Evolutionary conservation across 2,888 invertebrate genomes (phyloP), one percentile per base, ranked within the genome.

Genomic region (Archips xylosteana): DNA sequence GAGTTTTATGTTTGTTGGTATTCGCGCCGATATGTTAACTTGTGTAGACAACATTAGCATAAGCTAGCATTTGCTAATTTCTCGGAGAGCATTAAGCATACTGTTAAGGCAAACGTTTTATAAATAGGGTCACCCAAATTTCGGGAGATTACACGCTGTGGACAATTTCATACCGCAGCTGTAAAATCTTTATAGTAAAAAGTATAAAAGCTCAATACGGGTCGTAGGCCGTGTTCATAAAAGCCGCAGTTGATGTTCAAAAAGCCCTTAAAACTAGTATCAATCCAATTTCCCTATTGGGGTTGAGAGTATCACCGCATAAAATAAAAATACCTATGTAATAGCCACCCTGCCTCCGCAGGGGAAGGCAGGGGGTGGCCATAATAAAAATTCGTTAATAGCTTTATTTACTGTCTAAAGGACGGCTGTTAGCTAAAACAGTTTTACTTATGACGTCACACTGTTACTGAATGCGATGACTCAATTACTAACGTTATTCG

Each of bases 251-350:
- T 90, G 89, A 87, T 89, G 88, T 88, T 91, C 87, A 89, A 93
- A 91, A 91, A 90, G 87, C 89, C 88, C 87, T 92, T 89, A 92
- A 92, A 93, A 91, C 88, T 91, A 92, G 90, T 91, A 92, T 89
- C 91, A 91, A 91, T 92, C 92, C 93, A 93, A 93, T 93, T 93
- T 93, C 90, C 91, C 91, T 92, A 92, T 90, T 89, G 89, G 88
- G 86, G 88, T 88, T 88, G 87, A 84, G 87, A 87, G 90, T 91
- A 92, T 92, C 90, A 91, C 89, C 86, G 89, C 88, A 88, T 92
- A 91, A 92, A 92, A 92, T 92, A 92, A 93, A 92, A 93, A 92
- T 89, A 90, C 88, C 88, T 86, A 88, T 87, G 87, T 89, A 88
- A 91, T 88, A 87, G 84, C 87, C 89, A 82, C 90, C 89, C 88